Evolutionary conservation across 2,797 vertebrate genomes (phyloP).

Genomic region (Silurus lanzhouensis): DNA sequence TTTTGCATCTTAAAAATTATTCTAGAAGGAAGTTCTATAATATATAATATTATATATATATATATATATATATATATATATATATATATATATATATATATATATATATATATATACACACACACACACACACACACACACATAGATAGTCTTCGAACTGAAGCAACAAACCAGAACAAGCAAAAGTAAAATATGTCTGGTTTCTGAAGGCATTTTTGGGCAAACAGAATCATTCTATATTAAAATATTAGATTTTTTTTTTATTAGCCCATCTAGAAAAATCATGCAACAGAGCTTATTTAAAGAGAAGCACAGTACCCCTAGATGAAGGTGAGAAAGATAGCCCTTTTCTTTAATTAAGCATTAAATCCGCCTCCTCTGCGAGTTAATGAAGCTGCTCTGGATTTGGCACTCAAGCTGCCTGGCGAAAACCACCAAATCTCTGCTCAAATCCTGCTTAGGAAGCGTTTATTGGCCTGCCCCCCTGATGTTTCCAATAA

Average conservation of each 20-base stretch:
- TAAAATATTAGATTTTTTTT: too few relatives aligned
- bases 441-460: slow-evolving; percentile 47
- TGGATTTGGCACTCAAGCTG: slow-evolving; percentile 48
- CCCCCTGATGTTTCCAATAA: slow-evolving; percentile 53
- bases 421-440: slow-evolving; percentile 48
- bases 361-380: slow-evolving; percentile 55
- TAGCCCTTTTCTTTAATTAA: slow-evolving; percentile 58
- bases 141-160: not conserved
- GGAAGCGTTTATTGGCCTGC: slow-evolving; percentile 50
- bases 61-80: not conserved
- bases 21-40: not conserved
- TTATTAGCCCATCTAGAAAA: slow-evolving; percentile 2
- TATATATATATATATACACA: not conserved
- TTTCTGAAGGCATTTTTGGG: not conserved
- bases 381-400: slow-evolving; percentile 55
- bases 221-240: not conserved
- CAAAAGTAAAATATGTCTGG: not conserved
- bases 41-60: too few relatives aligned
- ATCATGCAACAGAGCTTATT: not conserved
- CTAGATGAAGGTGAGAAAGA: slow-evolving; percentile 48
- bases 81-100: not conserved
- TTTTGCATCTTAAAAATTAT: not conserved
- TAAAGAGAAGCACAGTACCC: slow-evolving; percentile 27
- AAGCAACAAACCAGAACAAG: not conserved
- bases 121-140: too few relatives aligned